Percentiles rank a stretch among this genome's conserved stretches.
These are phyloP conservation scores for Cnemophilus loriae DNA, from an alignment of 2,113 vertebrate species.

Conservation along the genomic window DNA sequence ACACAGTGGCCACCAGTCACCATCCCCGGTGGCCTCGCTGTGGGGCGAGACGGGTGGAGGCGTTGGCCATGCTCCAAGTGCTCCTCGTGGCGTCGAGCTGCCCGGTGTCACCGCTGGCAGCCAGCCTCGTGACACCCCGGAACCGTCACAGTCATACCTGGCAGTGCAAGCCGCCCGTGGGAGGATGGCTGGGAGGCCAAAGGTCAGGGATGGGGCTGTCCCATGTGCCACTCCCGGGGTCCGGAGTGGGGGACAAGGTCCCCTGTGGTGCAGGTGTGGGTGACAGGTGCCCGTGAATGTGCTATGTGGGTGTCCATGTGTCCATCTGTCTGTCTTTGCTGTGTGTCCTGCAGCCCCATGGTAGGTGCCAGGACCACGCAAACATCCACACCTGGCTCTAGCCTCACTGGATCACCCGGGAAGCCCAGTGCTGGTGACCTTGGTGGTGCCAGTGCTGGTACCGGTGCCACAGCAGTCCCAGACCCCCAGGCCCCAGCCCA, in stretches of 20 bases:
- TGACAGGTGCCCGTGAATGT: fast-evolving
- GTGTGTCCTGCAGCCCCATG: not conserved
- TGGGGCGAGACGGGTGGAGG: fast-evolving
- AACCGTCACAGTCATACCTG: not conserved
- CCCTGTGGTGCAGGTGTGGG: fast-evolving
- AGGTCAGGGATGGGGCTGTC: not conserved
- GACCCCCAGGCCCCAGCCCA: too few species aligned
- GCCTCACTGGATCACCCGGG: not conserved
- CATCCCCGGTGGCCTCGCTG: fast-evolving
- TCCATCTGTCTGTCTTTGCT: not conserved
- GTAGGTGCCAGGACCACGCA: not conserved
- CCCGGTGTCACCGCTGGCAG: not conserved
- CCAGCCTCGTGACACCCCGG: not conserved
- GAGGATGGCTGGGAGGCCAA: not conserved
- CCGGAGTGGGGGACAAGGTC: not conserved
- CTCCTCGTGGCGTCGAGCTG: fast-evolving
- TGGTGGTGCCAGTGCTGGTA: not conserved
- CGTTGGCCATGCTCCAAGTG: fast-evolving
- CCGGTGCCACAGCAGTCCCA: not conserved
- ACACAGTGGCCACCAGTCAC: fast-evolving
- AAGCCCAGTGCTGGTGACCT: not conserved
- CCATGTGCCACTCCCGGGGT: fast-evolving
- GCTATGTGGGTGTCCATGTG: fast-evolving
- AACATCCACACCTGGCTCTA: not conserved
- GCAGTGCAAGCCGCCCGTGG: not conserved